These are phyloP conservation scores for Notodonta dromedarius DNA, from an alignment of 2,888 invertebrate genomes.

Conservation along the genomic window DNA sequence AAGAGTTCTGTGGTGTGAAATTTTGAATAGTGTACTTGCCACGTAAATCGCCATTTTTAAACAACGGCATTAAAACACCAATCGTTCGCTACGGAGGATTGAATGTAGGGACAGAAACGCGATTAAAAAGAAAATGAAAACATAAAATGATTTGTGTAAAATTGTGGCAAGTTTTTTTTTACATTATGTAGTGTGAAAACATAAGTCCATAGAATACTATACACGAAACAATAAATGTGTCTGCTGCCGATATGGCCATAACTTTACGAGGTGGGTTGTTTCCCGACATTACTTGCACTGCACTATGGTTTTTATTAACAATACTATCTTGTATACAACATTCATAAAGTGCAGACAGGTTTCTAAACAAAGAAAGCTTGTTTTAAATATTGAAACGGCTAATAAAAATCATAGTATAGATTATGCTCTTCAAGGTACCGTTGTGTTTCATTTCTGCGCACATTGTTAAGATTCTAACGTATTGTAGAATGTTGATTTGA, in stretches of 20 bases:
- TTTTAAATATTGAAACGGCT: neutral
- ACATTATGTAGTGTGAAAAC: constrained; percentile 1
- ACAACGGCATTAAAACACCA: neutral
- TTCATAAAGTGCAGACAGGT: no score
- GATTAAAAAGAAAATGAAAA: no score
- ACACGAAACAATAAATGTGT: neutral
- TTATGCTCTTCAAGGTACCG: neutral
- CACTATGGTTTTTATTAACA: neutral
- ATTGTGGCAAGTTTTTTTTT: neutral
- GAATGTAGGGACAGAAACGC: no score
- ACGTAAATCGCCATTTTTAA: neutral
- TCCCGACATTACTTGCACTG: neutral
- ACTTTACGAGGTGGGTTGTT: neutral
- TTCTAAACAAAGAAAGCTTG: no score
- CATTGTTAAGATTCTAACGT: neutral
- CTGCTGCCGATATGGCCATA: neutral
- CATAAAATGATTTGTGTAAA: neutral
- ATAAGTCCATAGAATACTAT: constrained; percentile 6
- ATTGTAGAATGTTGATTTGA: no score
- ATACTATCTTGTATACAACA: neutral
- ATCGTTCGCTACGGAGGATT: no score
- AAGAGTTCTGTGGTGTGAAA: neutral
- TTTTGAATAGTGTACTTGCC: neutral
- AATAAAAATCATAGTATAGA: neutral
- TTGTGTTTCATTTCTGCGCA: neutral